Percentiles rank a stretch among this genome's conserved stretches.
phyloP scores from a whole-genome alignment of 2,888 invertebrate species.

The Strigamia transsilvanica region DNA sequence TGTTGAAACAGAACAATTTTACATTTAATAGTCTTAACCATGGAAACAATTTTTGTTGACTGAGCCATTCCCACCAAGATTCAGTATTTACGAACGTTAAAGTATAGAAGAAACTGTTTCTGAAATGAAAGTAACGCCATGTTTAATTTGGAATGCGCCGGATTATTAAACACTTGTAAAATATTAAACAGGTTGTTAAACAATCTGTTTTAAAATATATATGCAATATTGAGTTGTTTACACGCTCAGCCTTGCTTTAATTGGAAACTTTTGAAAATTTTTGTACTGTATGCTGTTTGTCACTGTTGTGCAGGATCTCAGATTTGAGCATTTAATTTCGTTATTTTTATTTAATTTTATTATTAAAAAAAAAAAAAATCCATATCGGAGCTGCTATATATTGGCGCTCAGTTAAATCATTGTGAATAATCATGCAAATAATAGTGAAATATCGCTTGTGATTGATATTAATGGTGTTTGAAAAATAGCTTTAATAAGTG shows the following conservation, averaged over 20 bases:
- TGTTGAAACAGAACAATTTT: background rate
- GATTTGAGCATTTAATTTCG: constrained; percentile 32
- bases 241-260: constrained; percentile 2
- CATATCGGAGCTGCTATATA: constrained; percentile 28
- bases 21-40: background rate
- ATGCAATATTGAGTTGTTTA: constrained; percentile 4
- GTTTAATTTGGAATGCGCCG: background rate
- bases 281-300: constrained; percentile 11
- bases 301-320: constrained; percentile 39
- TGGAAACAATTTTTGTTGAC: background rate
- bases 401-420: constrained; percentile 35
- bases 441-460: constrained; percentile 22
- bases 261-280: background rate
- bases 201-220: background rate
- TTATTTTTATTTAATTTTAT: background rate
- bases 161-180: background rate
- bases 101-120: background rate
- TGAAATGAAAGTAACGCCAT: background rate
- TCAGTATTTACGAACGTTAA: constrained; percentile 10
- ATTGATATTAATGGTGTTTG: constrained; percentile 34
- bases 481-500: background rate
- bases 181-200: background rate
- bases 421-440: constrained; percentile 43
- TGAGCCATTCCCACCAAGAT: constrained; percentile 34
- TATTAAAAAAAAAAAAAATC: constrained; percentile 1